phyloP scores from a whole-genome alignment of 1,140 invertebrate genomes.

The Musca vetustissima region DNA sequence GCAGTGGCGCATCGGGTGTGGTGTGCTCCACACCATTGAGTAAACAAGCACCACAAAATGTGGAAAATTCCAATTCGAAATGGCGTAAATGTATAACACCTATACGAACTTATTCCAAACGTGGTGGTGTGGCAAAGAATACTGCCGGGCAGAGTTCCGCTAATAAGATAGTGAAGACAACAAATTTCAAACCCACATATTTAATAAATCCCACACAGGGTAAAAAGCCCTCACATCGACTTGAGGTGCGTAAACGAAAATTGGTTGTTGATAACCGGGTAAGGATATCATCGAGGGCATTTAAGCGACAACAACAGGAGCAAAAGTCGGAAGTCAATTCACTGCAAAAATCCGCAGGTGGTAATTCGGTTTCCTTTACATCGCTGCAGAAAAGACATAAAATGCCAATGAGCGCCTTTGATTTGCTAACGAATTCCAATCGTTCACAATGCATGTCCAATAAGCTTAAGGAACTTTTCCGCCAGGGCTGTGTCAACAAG shows the following conservation, averaged over 20 bases:
- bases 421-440: conserved; percentile 35
- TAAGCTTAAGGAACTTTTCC: conserved; percentile 27
- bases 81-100: conserved; percentile 30
- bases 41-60: too few relatives aligned
- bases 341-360: neutral
- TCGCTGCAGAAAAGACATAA: neutral
- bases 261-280: conserved; percentile 22
- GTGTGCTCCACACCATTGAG: too few relatives aligned
- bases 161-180: too few relatives aligned
- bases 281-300: conserved; percentile 14
- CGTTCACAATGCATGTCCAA: neutral
- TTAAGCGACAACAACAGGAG: conserved; percentile 24
- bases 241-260: conserved; percentile 20
- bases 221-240: neutral
- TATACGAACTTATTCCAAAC: conserved; percentile 35
- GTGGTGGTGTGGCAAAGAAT: neutral
- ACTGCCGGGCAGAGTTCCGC: neutral
- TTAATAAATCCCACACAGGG: conserved; percentile 21
- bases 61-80: conserved; percentile 24
- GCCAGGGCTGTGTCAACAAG: conserved; percentile 27
- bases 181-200: conserved; percentile 1
- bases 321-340: neutral
- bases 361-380: neutral
- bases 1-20: too few relatives aligned
- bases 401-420: conserved; percentile 36